Evolutionary conservation across 2,113 vertebrate genomes (phyloP), one percentile per base, ranked within the genome.

Genomic region (Aegotheles bennettii): DNA sequence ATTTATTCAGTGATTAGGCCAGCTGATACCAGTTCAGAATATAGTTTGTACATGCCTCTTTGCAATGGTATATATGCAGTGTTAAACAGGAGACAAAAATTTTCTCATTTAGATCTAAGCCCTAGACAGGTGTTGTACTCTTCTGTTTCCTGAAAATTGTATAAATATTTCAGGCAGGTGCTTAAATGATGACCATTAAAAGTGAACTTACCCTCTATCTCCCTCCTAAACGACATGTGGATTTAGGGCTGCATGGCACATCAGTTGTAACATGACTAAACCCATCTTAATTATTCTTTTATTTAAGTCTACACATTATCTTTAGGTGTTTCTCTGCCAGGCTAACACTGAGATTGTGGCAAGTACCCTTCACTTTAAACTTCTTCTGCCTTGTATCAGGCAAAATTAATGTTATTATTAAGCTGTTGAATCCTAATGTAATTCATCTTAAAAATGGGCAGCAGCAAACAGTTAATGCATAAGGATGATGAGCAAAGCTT

Each of bases 361-460:
- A 95, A 96, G 88, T 87, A 89, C 67, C 75, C 92, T 97, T 96
- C 94, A 92, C 77, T 96, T 96, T 67, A 50, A 97, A 95, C 84
- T 87, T 97, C 84, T 96, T 96, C 96, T 95, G 79, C 85, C 80
- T 94, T 84, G 74, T 95, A 82, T 83, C 84, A 95, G 82, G 84
- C 63, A 94, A 97, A 98, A 97, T 95, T 89, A 95, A 96, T 89
- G 84, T 90, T 95, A 95, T 95, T 96, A 96, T 93, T 97, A 97
- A 95, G 91, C 74, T 87, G 89, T 90, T 93, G 94, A 95, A 97
- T 97, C 59, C 53, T 93, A 95, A 96, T 35, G n/a, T 80, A 88
- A 91, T 94, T 96, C 29, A 88, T 89, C 73, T 89, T 61, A 56
- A 69, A 92, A 93, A 78, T 24, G 97, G 84, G 51, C 60, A 93